Conservation (phyloP, 2,888 invertebrate species). For the Xiphydria camelus region DNA sequence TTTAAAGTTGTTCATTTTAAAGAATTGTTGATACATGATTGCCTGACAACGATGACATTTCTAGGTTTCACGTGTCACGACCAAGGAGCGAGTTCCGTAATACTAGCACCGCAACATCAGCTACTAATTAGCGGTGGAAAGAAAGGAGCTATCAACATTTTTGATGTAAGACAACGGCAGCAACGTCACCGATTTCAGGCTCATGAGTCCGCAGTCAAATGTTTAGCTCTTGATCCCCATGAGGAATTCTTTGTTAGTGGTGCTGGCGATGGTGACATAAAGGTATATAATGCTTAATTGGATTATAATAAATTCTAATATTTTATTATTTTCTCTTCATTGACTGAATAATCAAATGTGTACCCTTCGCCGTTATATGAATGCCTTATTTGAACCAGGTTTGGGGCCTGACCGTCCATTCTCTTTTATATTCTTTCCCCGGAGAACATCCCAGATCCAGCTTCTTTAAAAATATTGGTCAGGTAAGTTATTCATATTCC, state of each 20-base stretch:
- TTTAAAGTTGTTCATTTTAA: no score
- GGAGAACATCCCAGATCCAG: slow-evolving; percentile 95
- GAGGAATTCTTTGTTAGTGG: slow-evolving; percentile 98
- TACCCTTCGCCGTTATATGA: slow-evolving; percentile 1
- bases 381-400: slow-evolving; percentile 66
- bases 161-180: slow-evolving; percentile 90
- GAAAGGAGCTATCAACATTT: slow-evolving; percentile 94
- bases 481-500: slow-evolving; percentile 51
- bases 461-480: slow-evolving; percentile 96
- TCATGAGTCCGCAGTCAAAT: slow-evolving; percentile 93
- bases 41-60: no score
- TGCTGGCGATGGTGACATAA: slow-evolving; percentile 89
- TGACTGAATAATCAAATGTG: neutral
- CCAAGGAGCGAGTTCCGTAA: slow-evolving; percentile 86
- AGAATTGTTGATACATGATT: no score
- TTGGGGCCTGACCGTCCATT: slow-evolving; percentile 89
- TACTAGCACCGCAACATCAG: slow-evolving; percentile 92
- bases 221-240: slow-evolving; percentile 89
- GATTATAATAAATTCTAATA: no score
- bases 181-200: slow-evolving; percentile 86
- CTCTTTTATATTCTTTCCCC: slow-evolving; percentile 83
- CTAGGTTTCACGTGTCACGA: slow-evolving; percentile 92
- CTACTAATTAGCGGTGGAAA: slow-evolving; percentile 94
- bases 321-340: slow-evolving; percentile 11
- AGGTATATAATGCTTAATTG: slow-evolving; percentile 62